Evolutionary conservation across 2,888 invertebrate genomes (phyloP).

Genomic region (Thereva nobilitata): DNA sequence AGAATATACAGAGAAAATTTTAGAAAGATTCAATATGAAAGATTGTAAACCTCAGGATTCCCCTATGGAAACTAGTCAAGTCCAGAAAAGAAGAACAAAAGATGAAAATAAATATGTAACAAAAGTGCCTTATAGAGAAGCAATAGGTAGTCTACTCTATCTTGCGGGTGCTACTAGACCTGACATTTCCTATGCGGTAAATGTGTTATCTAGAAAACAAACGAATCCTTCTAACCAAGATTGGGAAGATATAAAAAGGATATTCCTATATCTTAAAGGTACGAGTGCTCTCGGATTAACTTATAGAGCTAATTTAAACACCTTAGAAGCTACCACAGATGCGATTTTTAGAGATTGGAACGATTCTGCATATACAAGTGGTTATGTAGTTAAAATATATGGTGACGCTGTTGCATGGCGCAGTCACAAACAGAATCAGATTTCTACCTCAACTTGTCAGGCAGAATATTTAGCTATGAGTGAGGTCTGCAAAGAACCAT

Average conservation of each 20-base stretch:
- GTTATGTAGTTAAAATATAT: slow-evolving; percentile 31
- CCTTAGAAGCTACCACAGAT: slow-evolving; percentile 19
- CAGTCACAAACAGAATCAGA: slow-evolving; percentile 12
- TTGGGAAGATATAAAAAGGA: slow-evolving; percentile 29
- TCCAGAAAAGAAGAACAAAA: not conserved
- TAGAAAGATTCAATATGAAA: not conserved
- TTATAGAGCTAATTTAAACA: slow-evolving; percentile 12
- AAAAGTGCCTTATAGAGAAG: not conserved
- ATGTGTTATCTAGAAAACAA: slow-evolving; percentile 26
- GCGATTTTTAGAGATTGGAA: slow-evolving; percentile 31
- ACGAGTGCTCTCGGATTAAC: slow-evolving; percentile 27
- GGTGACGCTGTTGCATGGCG: slow-evolving; percentile 31
- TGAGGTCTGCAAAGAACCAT: not conserved
- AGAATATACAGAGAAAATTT: not conserved
- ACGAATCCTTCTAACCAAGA: slow-evolving; percentile 33
- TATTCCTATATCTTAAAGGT: slow-evolving; percentile 36
- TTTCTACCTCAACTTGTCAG: slow-evolving; percentile 24
- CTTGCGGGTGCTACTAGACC: too few relatives aligned
- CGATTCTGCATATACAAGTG: slow-evolving; percentile 22
- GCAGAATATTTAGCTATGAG: slow-evolving; percentile 12
- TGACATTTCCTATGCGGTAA: slow-evolving; percentile 6
- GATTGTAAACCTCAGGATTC: not conserved
- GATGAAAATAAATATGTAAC: too few relatives aligned
- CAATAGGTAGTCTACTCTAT: not conserved
- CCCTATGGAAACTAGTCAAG: slow-evolving; percentile 1